Evolutionary conservation across 2,888 invertebrate genomes (phyloP).

Genomic region (Euzophera pinguis): DNA sequence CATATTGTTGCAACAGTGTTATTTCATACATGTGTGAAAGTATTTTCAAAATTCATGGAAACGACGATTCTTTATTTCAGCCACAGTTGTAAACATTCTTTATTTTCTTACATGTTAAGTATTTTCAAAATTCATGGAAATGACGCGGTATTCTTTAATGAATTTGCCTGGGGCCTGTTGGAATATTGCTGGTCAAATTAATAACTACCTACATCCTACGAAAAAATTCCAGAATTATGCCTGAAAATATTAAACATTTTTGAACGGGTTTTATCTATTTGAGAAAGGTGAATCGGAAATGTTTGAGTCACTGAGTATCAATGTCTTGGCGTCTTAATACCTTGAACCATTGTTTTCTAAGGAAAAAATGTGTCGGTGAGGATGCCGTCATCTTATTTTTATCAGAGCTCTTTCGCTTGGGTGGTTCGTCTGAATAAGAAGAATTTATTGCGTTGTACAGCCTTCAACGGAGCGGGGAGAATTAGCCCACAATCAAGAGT

Average conservation of each 20-base stretch:
- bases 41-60: too few relatives aligned
- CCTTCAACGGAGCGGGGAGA: slow-evolving; percentile 61
- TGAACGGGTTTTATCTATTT: slow-evolving; percentile 6
- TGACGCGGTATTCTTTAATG: slow-evolving; percentile 3
- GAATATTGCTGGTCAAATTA: too few relatives aligned
- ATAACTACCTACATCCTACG: neutral
- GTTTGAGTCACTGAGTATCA: slow-evolving; percentile 11
- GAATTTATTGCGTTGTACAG: slow-evolving; percentile 75
- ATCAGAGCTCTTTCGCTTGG: slow-evolving; percentile 67
- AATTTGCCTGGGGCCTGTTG: slow-evolving; percentile 6
- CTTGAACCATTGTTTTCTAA: slow-evolving; percentile 56
- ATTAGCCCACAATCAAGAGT: slow-evolving; percentile 62
- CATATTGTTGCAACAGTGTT: too few relatives aligned
- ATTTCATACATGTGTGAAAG: too few relatives aligned
- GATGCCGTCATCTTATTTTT: slow-evolving; percentile 66
- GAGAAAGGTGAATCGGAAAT: neutral
- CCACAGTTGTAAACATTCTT: too few relatives aligned
- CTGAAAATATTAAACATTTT: slow-evolving; percentile 2
- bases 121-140: slow-evolving; percentile 15
- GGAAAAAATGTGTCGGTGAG: slow-evolving; percentile 60
- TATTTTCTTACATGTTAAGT: too few relatives aligned
- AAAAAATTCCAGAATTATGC: slow-evolving; percentile 1
- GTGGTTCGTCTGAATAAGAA: slow-evolving; percentile 64
- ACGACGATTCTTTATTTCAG: too few relatives aligned
- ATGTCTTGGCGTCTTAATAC: slow-evolving; percentile 27